A percentile compares a stretch with the other conserved stretches of the same genome.
phyloP scores from a whole-genome alignment of 2,797 vertebrate genomes.

The Enteromius afrohamiltoni region DNA sequence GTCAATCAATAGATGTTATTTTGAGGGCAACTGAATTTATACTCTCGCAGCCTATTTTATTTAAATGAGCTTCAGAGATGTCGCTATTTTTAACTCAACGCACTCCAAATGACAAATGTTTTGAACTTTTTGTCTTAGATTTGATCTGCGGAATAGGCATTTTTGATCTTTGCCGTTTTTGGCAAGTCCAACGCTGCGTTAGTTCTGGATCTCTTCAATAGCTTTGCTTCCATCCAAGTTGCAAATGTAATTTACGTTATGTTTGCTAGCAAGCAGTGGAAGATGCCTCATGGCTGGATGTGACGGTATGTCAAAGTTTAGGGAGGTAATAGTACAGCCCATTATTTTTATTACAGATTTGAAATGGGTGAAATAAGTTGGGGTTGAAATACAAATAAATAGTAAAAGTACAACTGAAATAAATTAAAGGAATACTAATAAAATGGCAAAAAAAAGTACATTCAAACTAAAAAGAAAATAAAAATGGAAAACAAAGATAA shows the following conservation, averaged over 20 bases:
- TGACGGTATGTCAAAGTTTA: neutral
- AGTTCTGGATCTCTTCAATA: neutral
- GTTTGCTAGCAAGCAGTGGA: constrained; percentile 7
- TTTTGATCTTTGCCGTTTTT: neutral
- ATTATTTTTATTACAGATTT: constrained; percentile 1
- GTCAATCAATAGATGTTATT: neutral
- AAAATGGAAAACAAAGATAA: neutral
- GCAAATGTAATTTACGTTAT: neutral
- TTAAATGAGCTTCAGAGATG: neutral
- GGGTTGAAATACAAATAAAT: neutral
- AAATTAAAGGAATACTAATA: neutral
- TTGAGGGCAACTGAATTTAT: neutral
- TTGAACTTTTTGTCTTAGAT: neutral
- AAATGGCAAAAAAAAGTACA: neutral
- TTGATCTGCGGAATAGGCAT: neutral
- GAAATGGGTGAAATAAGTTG: neutral
- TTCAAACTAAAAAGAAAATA: neutral
- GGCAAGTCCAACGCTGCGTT: neutral
- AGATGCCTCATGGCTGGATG: neutral
- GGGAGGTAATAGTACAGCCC: neutral
- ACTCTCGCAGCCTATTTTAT: neutral
- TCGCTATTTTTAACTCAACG: neutral
- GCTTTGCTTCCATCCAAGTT: neutral
- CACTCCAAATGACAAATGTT: too few species aligned
- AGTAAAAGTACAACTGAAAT: neutral